phyloP scores from a whole-genome alignment of 2,797 vertebrate species.

The Loris lydekkerianus region DNA sequence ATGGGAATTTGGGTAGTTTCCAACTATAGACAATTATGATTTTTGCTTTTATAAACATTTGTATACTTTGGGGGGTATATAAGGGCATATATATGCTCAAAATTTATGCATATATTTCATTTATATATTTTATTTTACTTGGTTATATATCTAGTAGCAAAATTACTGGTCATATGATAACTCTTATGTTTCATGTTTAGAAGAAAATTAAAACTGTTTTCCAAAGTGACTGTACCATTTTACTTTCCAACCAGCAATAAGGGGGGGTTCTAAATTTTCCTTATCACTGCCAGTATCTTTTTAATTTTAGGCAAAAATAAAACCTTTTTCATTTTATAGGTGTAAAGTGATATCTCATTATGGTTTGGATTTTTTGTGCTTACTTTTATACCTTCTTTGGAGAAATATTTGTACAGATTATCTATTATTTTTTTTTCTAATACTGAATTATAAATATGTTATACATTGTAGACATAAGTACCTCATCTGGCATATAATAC shows the following conservation, averaged over 20 bases:
- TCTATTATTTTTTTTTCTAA: background rate
- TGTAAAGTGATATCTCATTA: background rate
- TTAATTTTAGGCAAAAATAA: background rate
- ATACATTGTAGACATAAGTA: background rate
- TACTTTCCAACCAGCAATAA: background rate
- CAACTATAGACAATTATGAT: background rate
- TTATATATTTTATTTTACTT: background rate
- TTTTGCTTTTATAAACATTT: background rate
- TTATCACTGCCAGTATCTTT: background rate
- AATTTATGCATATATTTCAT: no score
- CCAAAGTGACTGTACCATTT: background rate
- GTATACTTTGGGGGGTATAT: background rate
- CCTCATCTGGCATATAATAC: background rate
- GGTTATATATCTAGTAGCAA: background rate
- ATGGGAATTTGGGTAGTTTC: background rate
- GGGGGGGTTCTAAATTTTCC: background rate
- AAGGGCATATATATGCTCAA: no score
- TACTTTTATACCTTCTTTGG: background rate
- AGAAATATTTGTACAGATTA: background rate
- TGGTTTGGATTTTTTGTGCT: background rate
- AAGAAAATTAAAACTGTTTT: background rate
- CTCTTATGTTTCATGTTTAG: background rate
- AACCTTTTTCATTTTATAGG: background rate
- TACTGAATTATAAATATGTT: background rate
- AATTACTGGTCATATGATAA: background rate